Evolutionary conservation across 2,113 vertebrate species (phyloP).

Genomic region (Formicarius rufipectus): DNA sequence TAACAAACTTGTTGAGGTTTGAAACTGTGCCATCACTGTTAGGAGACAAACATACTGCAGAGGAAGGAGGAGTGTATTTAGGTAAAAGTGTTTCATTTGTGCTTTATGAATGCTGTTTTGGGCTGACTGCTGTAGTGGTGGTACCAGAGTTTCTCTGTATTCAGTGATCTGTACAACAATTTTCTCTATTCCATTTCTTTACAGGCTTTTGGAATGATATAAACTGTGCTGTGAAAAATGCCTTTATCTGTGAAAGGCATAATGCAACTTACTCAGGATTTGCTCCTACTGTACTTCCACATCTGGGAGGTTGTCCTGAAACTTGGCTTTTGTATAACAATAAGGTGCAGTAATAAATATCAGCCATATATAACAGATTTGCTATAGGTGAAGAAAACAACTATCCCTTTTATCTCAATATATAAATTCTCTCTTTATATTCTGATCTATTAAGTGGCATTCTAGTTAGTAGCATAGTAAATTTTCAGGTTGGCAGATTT

Average conservation of each 20-base stretch:
- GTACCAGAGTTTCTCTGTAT: not conserved
- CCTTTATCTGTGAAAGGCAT: slow-evolving; percentile 88
- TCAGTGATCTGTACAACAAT: not conserved
- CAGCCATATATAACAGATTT: not conserved
- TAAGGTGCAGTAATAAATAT: slow-evolving; percentile 75
- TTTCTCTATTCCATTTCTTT: not conserved
- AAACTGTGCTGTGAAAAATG: slow-evolving; percentile 82
- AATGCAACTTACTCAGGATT: slow-evolving; percentile 78
- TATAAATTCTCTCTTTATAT: not conserved
- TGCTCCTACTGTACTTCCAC: slow-evolving; percentile 58
- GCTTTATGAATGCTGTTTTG: not conserved
- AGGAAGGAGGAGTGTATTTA: not conserved
- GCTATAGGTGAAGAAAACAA: not conserved
- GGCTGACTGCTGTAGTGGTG: not conserved
- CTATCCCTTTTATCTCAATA: not conserved
- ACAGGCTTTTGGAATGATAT: slow-evolving; percentile 91
- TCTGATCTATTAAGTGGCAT: not conserved
- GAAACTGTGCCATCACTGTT: not conserved
- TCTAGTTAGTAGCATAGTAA: not conserved
- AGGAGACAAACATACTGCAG: not conserved
- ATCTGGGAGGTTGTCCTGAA: slow-evolving; percentile 82
- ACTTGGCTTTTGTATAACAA: slow-evolving; percentile 84
- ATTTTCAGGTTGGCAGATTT: not conserved
- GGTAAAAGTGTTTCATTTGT: not conserved
- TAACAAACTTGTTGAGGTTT: not conserved